These are phyloP conservation scores for Epizoanthus rinbou DNA, from an alignment of 92 coral and sea anemone genomes.

Conservation along the genomic window DNA sequence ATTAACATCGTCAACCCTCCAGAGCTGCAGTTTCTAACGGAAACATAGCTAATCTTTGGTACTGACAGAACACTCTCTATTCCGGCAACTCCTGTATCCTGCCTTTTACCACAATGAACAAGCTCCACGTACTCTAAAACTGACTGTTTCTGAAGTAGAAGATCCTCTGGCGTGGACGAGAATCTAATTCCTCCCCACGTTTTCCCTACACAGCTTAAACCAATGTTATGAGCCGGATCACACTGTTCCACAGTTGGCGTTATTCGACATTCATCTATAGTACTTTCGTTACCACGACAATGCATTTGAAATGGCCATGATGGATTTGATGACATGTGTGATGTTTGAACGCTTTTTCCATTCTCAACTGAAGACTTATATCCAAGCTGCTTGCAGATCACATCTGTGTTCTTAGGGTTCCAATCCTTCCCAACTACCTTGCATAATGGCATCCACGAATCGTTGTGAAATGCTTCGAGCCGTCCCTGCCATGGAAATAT, in stretches of 20 bases:
- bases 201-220: constrained; percentile 39
- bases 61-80: constrained; percentile 44
- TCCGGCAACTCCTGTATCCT: constrained; percentile 46
- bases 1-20: constrained; percentile 45
- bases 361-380: constrained; percentile 8
- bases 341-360: not conserved
- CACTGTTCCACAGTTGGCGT: not conserved
- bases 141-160: constrained; percentile 27
- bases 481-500: constrained; percentile 70
- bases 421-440: not conserved
- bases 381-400: constrained; percentile 61
- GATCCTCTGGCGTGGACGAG: constrained; percentile 27
- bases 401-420: not conserved
- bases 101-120: constrained; percentile 60
- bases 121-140: constrained; percentile 53
- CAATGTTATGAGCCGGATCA: not conserved
- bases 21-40: constrained; percentile 51
- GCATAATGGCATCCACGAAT: constrained; percentile 56
- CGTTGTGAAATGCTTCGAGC: constrained; percentile 43
- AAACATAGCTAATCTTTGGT: constrained; percentile 44
- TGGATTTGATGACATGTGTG: not conserved
- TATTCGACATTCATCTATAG: constrained; percentile 38
- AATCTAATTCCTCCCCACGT: constrained; percentile 74
- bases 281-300: constrained; percentile 67
- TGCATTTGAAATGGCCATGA: constrained; percentile 40